Conservation (phyloP, 2,797 vertebrate genomes). For the Trichosurus vulpecula region DNA sequence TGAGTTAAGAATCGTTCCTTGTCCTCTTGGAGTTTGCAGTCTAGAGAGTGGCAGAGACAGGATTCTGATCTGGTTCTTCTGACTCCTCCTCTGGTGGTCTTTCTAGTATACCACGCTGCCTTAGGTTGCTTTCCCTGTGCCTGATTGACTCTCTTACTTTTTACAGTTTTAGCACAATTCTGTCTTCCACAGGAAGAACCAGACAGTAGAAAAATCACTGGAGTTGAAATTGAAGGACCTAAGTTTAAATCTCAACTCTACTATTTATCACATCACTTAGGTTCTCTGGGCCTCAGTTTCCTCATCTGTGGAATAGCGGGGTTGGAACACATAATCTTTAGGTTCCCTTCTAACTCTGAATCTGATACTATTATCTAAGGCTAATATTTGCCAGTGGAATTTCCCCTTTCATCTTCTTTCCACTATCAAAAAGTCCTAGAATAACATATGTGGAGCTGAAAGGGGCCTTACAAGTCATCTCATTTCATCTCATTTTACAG, state of each 20-base stretch:
- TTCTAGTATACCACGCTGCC: neutral
- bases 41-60: neutral
- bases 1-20: neutral
- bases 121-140: neutral
- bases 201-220: neutral
- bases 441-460: neutral
- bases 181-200: neutral
- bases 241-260: neutral
- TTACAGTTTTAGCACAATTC: neutral
- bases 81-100: neutral
- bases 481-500: neutral
- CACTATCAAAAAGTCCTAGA: neutral
- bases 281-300: neutral
- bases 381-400: neutral
- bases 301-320: neutral
- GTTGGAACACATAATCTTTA: neutral
- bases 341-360: neutral
- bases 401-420: conserved; percentile 12
- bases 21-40: neutral
- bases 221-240: neutral
- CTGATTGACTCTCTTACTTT: neutral
- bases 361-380: neutral
- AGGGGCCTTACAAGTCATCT: neutral
- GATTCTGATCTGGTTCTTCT: too few relatives aligned
- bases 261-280: neutral